A percentile compares a stretch with the other conserved stretches of the same genome.
These are phyloP conservation scores for Quadroppia sp. DNA, from an alignment of 2,888 invertebrate species.

Conservation along the genomic window DNA sequence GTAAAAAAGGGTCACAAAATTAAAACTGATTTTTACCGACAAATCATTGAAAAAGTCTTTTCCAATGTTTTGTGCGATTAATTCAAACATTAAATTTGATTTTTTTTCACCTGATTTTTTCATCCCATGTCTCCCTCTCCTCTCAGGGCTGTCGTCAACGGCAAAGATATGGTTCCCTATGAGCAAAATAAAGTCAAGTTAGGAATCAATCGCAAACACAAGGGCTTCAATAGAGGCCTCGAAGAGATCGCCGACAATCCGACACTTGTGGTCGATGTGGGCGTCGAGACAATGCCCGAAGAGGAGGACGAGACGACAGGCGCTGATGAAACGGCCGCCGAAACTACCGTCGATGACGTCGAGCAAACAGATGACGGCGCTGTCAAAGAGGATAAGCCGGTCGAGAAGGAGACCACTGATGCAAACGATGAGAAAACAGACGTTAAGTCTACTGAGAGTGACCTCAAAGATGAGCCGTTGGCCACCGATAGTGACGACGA, in stretches of 20 bases:
- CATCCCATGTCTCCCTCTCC: too few relatives aligned
- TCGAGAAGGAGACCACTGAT: too few relatives aligned
- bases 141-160: slow-evolving; percentile 67
- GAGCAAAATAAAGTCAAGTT: slow-evolving; percentile 73
- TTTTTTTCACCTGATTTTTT: too few relatives aligned
- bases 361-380: too few relatives aligned
- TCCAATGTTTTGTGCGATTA: slow-evolving; percentile 19
- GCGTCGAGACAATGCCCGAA: slow-evolving; percentile 17
- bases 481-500: slow-evolving; percentile 44
- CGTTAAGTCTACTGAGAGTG: too few relatives aligned
- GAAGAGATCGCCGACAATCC: slow-evolving; percentile 76
- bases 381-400: too few relatives aligned
- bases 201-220: slow-evolving; percentile 70
- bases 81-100: neutral
- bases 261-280: slow-evolving; percentile 1
- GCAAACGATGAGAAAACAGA: too few relatives aligned
- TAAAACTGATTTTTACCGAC: neutral
- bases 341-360: too few relatives aligned
- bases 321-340: too few relatives aligned
- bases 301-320: too few relatives aligned
- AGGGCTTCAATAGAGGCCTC: slow-evolving; percentile 80
- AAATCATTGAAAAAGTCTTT: neutral
- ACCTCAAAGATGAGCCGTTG: neutral
- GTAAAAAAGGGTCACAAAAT: neutral
- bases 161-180: slow-evolving; percentile 80